Evolutionary conservation across 2,888 invertebrate genomes (phyloP).

Genomic region (Thalpophila matura): DNA sequence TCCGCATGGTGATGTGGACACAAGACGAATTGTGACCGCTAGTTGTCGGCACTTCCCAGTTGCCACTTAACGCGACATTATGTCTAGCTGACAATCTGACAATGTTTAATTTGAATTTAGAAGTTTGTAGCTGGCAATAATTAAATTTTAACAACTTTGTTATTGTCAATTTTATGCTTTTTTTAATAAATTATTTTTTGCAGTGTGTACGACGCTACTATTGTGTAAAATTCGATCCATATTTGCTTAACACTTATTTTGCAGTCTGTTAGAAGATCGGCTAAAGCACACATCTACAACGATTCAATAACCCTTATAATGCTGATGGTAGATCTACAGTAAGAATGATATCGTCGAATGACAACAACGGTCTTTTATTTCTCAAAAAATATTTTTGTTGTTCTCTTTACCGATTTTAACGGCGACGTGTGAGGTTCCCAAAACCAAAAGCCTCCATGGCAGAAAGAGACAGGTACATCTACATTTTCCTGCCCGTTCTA

Average conservation of each 20-base stretch:
- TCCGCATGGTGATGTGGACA: constrained; percentile 22
- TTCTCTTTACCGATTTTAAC: constrained; percentile 43
- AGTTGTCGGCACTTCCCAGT: constrained; percentile 36
- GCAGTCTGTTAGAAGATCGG: background rate
- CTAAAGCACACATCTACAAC: background rate
- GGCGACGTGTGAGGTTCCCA: constrained; percentile 66
- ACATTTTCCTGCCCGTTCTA: constrained; percentile 63
- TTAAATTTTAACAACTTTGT: background rate
- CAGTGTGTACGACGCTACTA: background rate
- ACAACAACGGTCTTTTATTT: background rate
- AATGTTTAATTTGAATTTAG: constrained; percentile 31
- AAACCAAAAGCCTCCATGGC: constrained; percentile 52
- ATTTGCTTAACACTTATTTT: constrained; percentile 32
- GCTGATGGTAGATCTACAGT: background rate
- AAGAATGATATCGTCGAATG: background rate
- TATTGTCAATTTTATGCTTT: background rate
- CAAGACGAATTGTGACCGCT: constrained; percentile 46
- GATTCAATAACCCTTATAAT: background rate
- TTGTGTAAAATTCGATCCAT: constrained; percentile 18
- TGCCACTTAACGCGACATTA: constrained; percentile 40
- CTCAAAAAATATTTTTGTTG: constrained; percentile 17
- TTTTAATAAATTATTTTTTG: too few species aligned
- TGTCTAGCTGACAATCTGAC: constrained; percentile 20
- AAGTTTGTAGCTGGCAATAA: background rate
- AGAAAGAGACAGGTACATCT: constrained; percentile 60